Conservation (phyloP, 2,888 invertebrate species). For the Epistrophe eligans region DNA sequence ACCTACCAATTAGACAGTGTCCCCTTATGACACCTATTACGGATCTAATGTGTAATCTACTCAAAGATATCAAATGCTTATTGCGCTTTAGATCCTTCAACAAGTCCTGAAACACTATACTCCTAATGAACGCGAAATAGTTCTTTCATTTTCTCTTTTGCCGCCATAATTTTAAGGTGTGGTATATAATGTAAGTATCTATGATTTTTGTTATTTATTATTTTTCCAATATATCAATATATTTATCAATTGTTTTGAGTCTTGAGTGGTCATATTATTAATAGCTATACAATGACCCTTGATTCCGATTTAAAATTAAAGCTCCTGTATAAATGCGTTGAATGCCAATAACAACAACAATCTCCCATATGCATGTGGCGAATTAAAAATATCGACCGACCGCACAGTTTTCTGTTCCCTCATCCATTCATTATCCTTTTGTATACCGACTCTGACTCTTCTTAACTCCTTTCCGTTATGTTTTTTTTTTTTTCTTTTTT, state of each 20-base stretch:
- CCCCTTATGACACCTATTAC: too few relatives aligned
- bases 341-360: background rate
- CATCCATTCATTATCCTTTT: slow-evolving; percentile 29
- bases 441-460: background rate
- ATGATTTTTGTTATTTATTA: background rate
- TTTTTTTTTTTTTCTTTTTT: background rate
- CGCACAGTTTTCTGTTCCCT: slow-evolving; percentile 31
- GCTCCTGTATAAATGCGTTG: background rate
- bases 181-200: too few relatives aligned
- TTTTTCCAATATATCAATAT: background rate
- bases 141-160: too few relatives aligned
- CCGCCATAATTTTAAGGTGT: too few relatives aligned
- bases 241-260: background rate
- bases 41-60: too few relatives aligned
- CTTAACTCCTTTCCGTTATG: slow-evolving; percentile 47
- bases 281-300: slow-evolving; percentile 20
- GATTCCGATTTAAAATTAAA: slow-evolving; percentile 26
- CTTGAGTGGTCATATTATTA: background rate
- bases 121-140: too few relatives aligned
- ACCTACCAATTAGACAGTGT: too few relatives aligned
- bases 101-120: too few relatives aligned
- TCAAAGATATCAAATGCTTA: too few relatives aligned
- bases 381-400: slow-evolving; percentile 73
- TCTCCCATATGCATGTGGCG: slow-evolving; percentile 68
- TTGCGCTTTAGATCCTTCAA: too few relatives aligned